A percentile compares a stretch with the other conserved stretches of the same genome.
Evolutionary conservation across 2,888 invertebrate species (phyloP).

Genomic region (Caenorhabditis afra): DNA sequence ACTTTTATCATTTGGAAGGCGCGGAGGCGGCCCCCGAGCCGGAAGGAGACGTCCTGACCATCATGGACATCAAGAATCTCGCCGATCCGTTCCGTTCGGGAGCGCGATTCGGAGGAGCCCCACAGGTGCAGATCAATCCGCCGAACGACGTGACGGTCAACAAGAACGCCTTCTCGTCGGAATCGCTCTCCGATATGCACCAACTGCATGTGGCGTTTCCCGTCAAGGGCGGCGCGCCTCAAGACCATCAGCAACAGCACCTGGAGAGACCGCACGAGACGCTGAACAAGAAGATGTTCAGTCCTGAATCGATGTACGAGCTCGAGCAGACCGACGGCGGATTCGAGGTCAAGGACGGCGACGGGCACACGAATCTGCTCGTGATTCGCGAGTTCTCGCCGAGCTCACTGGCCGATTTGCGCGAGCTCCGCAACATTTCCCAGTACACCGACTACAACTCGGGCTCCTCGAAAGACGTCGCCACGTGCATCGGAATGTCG

Average conservation of each 20-base stretch:
- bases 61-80: constrained; percentile 24
- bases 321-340: constrained; percentile 20
- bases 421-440: constrained; percentile 44
- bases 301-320: constrained; percentile 53
- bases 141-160: constrained; percentile 57
- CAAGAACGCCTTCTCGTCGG: constrained; percentile 24
- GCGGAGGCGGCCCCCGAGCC: background rate
- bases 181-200: constrained; percentile 27
- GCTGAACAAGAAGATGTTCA: constrained; percentile 49
- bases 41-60: constrained; percentile 32
- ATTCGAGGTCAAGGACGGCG: constrained; percentile 19
- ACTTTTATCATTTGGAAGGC: constrained; percentile 24
- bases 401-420: constrained; percentile 42
- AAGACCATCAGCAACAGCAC: background rate
- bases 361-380: background rate
- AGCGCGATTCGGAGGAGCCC: background rate
- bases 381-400: constrained; percentile 49
- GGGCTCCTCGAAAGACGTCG: constrained; percentile 33
- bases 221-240: background rate
- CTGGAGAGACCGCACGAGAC: background rate
- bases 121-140: constrained; percentile 16
- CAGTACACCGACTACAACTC: constrained; percentile 33
- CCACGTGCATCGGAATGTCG: constrained; percentile 42
- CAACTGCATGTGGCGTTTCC: constrained; percentile 7
- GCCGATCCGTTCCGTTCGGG: constrained; percentile 27